Conservation (phyloP, 2,888 invertebrate species). For the Acronicta psi region DNA sequence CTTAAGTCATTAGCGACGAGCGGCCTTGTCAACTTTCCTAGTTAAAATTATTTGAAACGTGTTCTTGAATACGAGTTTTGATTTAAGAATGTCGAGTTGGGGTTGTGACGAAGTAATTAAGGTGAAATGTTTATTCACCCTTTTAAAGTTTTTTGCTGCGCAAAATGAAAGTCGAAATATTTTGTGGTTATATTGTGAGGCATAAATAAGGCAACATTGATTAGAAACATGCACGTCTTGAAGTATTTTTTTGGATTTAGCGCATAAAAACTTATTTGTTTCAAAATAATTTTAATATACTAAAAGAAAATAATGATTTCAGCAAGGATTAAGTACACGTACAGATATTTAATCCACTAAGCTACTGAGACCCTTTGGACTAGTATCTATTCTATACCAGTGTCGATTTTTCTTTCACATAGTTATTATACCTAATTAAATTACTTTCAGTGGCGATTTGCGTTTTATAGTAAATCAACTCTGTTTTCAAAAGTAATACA, state of each 20-base stretch:
- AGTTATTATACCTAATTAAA: too few species aligned
- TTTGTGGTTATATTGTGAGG: neutral
- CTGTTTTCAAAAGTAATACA: too few species aligned
- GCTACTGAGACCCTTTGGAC: too few species aligned
- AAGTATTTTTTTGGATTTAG: neutral
- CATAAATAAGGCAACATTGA: neutral
- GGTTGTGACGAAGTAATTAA: conserved; percentile 32
- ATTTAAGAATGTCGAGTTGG: conserved; percentile 19
- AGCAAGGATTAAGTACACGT: too few species aligned
- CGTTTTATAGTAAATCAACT: too few species aligned
- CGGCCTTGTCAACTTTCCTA: conserved; percentile 53
- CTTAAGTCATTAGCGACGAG: conserved; percentile 57
- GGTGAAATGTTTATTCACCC: neutral
- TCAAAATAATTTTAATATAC: too few species aligned
- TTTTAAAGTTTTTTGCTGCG: neutral
- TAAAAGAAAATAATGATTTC: too few species aligned
- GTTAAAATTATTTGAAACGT: conserved; percentile 44
- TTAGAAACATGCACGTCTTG: neutral
- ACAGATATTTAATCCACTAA: too few species aligned
- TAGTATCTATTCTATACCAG: too few species aligned
- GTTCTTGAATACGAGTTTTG: conserved; percentile 28
- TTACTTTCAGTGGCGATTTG: too few species aligned
- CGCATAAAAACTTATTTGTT: neutral
- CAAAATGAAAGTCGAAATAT: neutral
- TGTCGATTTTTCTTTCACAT: too few species aligned